Percentiles rank a stretch among this genome's conserved stretches.
Conservation (phyloP, 2,888 invertebrate species). For the Selenia dentaria region DNA sequence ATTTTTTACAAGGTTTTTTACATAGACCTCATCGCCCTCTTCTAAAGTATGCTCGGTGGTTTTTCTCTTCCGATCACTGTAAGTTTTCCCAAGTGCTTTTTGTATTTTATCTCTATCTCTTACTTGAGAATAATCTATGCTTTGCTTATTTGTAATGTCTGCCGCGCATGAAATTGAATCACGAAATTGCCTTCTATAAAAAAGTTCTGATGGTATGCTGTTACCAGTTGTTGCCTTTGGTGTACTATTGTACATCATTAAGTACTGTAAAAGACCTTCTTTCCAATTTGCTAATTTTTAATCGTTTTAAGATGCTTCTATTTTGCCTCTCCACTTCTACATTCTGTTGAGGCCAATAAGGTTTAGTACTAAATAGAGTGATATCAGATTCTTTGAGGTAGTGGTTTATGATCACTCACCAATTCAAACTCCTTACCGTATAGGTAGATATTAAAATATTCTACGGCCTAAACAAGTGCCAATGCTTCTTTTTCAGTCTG, state of each 20-base stretch:
- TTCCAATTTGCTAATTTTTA: constrained; percentile 29
- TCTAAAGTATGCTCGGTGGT: constrained; percentile 15
- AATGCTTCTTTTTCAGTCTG: too few relatives aligned
- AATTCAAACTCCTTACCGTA: constrained; percentile 42
- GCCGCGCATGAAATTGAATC: constrained; percentile 34
- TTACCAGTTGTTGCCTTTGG: constrained; percentile 36
- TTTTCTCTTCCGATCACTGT: too few relatives aligned
- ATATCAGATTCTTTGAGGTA: constrained; percentile 37
- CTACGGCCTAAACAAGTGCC: too few relatives aligned
- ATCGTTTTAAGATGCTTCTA: constrained; percentile 36
- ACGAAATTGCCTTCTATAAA: constrained; percentile 24
- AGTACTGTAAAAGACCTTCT: constrained; percentile 28
- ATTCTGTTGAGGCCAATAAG: constrained; percentile 40
- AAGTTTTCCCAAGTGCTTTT: constrained; percentile 33
- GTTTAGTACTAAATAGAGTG: constrained; percentile 25
- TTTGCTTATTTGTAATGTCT: constrained; percentile 2
- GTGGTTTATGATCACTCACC: constrained; percentile 48
- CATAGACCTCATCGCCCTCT: constrained; percentile 37
- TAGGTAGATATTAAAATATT: constrained; percentile 37
- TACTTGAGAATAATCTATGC: constrained; percentile 27
- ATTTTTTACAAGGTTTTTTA: constrained; percentile 24
- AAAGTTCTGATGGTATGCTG: constrained; percentile 34
- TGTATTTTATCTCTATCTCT: constrained; percentile 33
- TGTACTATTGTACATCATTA: constrained; percentile 40
- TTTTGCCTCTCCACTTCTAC: constrained; percentile 43